Conservation (phyloP, 2,113 vertebrate genomes). For the Physeter macrocephalus region DNA sequence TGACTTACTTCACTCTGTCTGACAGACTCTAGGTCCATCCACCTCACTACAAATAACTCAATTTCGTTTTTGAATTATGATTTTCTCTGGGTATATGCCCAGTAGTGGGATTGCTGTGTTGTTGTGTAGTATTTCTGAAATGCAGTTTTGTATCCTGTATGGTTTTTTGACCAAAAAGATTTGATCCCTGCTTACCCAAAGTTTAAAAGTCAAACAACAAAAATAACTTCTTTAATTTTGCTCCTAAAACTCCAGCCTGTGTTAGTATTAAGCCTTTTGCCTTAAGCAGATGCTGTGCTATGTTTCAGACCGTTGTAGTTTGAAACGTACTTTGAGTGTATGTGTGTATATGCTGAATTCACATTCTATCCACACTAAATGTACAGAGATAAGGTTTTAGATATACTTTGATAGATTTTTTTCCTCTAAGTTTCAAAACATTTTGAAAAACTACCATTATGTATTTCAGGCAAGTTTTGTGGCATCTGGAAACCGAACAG, state of each 20-base stretch:
- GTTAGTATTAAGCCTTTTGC: neutral
- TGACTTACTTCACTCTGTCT: too few relatives aligned
- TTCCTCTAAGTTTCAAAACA: neutral
- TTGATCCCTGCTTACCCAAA: neutral
- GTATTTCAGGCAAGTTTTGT: constrained; percentile 97
- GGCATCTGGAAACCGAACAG: constrained; percentile 97
- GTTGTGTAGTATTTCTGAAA: neutral
- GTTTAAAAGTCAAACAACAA: neutral
- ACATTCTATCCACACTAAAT: neutral
- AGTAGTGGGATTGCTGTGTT: too few relatives aligned
- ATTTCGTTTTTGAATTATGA: too few relatives aligned
- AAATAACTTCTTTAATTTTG: neutral
- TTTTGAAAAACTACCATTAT: constrained; percentile 43
- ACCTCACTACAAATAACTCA: too few relatives aligned
- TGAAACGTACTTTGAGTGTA: neutral
- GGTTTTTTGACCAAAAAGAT: neutral
- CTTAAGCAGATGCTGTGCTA: neutral
- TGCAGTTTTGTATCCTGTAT: neutral
- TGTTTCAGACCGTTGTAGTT: neutral
- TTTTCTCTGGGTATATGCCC: too few relatives aligned
- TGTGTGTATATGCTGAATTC: neutral
- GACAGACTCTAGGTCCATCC: too few relatives aligned
- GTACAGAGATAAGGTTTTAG: neutral
- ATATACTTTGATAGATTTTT: neutral
- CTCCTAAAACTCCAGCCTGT: neutral